Evolutionary conservation across 2,113 vertebrate genomes (phyloP).

Genomic region (Montifringilla adamsi): DNA sequence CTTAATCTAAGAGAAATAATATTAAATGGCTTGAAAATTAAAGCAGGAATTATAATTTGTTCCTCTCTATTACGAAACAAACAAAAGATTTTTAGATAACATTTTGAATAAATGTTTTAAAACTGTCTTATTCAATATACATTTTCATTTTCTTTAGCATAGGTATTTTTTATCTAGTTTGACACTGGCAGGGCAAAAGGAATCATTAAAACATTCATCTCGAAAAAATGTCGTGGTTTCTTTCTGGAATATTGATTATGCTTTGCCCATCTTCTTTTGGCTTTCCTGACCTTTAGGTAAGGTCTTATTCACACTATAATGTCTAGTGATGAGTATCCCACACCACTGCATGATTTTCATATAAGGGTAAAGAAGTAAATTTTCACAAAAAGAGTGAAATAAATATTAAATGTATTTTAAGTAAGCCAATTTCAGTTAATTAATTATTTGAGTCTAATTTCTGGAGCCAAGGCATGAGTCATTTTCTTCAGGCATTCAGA

Average conservation of each 20-base stretch:
- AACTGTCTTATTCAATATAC: neutral
- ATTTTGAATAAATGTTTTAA: neutral
- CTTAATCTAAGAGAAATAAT: neutral
- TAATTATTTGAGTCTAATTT: neutral
- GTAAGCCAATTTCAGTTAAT: neutral
- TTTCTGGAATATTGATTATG: neutral
- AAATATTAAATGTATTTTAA: neutral
- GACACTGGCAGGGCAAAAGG: neutral
- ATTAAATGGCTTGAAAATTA: neutral
- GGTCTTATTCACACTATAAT: neutral
- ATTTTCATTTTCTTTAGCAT: neutral
- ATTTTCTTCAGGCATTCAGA: neutral
- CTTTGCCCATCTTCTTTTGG: neutral
- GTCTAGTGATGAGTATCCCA: neutral
- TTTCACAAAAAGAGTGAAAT: neutral
- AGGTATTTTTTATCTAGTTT: neutral
- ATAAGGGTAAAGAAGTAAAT: neutral
- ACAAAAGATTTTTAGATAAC: neutral
- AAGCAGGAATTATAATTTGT: neutral
- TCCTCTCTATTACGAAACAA: neutral
- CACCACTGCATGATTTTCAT: neutral
- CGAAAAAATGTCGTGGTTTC: neutral
- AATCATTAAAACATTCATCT: neutral
- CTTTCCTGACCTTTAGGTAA: neutral
- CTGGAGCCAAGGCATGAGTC: neutral